Conservation (phyloP, 2,888 invertebrate genomes). For the Habrosyne pyritoides region DNA sequence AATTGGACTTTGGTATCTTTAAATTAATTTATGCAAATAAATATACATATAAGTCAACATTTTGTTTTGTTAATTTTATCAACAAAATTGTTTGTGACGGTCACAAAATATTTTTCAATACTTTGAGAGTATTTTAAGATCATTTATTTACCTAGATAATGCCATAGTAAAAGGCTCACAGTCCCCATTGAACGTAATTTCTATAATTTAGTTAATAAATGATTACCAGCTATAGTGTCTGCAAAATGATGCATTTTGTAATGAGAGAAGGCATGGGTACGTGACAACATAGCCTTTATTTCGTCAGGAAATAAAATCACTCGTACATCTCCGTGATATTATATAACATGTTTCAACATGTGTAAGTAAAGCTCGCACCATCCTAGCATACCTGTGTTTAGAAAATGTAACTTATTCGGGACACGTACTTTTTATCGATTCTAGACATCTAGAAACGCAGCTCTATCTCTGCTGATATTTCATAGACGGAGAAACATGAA, state of each 20-base stretch:
- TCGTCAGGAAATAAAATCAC: background rate
- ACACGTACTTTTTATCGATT: background rate
- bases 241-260: background rate
- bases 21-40: background rate
- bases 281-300: background rate
- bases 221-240: too few relatives aligned
- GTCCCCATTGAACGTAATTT: too few relatives aligned
- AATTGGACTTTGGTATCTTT: background rate
- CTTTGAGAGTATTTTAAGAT: too few relatives aligned
- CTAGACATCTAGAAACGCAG: background rate
- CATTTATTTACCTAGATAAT: too few relatives aligned
- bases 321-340: background rate
- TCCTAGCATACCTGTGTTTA: background rate
- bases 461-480: background rate
- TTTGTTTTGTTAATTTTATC: background rate
- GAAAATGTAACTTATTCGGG: background rate
- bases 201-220: too few relatives aligned
- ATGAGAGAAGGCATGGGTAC: background rate
- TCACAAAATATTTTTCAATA: too few relatives aligned
- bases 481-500: background rate
- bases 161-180: too few relatives aligned
- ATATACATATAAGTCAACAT: background rate
- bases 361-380: background rate
- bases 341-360: background rate
- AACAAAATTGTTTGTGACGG: too few relatives aligned